Conservation (phyloP, 2,888 invertebrate genomes). For the Pseudococcus longispinus region DNA sequence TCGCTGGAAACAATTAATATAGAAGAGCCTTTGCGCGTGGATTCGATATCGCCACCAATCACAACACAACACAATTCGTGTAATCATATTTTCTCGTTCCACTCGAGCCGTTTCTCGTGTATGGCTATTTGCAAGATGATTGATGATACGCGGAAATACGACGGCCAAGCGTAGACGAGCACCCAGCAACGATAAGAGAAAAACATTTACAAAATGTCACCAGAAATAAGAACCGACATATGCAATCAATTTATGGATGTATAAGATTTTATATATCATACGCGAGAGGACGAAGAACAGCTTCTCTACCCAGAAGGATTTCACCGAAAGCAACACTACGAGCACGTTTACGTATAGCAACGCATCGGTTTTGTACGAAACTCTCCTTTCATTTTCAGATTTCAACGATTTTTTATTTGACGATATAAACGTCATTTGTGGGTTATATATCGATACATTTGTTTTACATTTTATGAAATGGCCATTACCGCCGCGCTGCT, state of each 20-base stretch:
- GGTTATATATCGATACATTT: constrained; percentile 38
- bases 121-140: constrained; percentile 1
- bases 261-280: background rate
- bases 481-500: background rate
- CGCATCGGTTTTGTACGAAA: background rate
- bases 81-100: constrained; percentile 9
- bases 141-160: background rate
- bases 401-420: constrained; percentile 36
- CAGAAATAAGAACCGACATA: constrained; percentile 5
- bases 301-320: background rate
- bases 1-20: background rate
- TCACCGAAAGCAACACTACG: background rate
- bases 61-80: background rate
- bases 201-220: constrained; percentile 24
- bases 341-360: background rate
- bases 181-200: constrained; percentile 6
- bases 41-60: background rate
- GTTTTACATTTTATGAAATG: constrained; percentile 45
- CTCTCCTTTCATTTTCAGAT: constrained; percentile 15
- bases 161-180: background rate
- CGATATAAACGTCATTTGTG: constrained; percentile 43
- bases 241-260: constrained; percentile 15
- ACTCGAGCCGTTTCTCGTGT: background rate
- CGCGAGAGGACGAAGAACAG: background rate
- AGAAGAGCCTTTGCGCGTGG: background rate